Conservation (phyloP, 2,888 invertebrate genomes). For the Acrobeloides nanus region DNA sequence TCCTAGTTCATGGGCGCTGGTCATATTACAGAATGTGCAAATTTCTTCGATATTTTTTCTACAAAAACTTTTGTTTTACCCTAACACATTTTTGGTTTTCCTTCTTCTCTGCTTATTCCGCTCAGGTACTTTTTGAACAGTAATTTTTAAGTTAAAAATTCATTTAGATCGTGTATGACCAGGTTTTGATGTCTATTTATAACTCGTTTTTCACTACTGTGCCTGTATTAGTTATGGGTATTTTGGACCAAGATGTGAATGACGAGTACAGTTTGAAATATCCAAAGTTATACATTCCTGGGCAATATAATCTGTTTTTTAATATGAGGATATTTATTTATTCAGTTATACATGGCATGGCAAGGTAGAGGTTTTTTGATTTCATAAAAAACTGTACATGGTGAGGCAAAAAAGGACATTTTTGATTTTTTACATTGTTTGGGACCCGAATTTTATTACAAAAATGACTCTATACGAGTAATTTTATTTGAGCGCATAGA, state of each 20-base stretch:
- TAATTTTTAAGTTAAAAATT: not conserved
- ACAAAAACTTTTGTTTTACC: slow-evolving; percentile 99
- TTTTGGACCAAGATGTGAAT: slow-evolving; percentile 83
- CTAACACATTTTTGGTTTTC: slow-evolving; percentile 99
- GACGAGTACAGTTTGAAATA: slow-evolving; percentile 66
- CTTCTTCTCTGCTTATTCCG: slow-evolving; percentile 98
- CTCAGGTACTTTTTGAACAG: slow-evolving; percentile 67
- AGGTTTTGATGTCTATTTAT: slow-evolving; percentile 97
- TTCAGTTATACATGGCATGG: slow-evolving; percentile 89
- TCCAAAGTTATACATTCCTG: slow-evolving; percentile 90
- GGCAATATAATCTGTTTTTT: slow-evolving; percentile 84
- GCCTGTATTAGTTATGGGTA: slow-evolving; percentile 88
- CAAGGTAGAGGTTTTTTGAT: slow-evolving; percentile 57
- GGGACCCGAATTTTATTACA: no score
- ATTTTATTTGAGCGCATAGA: no score
- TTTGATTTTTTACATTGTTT: no score
- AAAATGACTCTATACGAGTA: no score
- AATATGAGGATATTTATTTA: slow-evolving; percentile 81
- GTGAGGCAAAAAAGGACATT: no score
- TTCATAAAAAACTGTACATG: not conserved
- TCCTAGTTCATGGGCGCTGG: slow-evolving; percentile 70
- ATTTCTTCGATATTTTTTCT: slow-evolving; percentile 96
- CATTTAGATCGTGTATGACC: slow-evolving; percentile 97
- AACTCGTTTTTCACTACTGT: slow-evolving; percentile 97
- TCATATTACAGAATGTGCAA: slow-evolving; percentile 93